Evolutionary conservation across 2,888 invertebrate species (phyloP).

Genomic region (Gasteruption jaculator): DNA sequence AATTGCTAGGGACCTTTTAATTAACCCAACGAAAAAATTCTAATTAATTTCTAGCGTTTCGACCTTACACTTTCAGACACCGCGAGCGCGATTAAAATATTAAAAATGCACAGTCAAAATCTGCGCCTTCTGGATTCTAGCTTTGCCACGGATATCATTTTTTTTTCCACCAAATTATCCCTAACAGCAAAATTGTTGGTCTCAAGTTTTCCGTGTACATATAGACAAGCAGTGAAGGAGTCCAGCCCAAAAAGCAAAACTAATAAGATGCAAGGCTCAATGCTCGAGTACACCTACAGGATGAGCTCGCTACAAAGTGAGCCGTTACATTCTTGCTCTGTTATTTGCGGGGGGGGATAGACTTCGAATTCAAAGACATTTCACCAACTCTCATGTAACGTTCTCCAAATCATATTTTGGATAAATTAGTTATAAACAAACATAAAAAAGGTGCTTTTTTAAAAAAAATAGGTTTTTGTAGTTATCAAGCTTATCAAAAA

Average conservation of each 20-base stretch:
- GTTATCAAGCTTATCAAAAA: background rate
- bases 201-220: too few species aligned
- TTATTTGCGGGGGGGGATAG: conserved; percentile 39
- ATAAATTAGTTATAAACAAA: too few species aligned
- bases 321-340: conserved; percentile 49
- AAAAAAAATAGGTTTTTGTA: background rate
- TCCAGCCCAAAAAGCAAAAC: conserved; percentile 53
- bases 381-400: conserved; percentile 24
- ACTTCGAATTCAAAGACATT: conserved; percentile 39
- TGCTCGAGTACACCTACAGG: conserved; percentile 51
- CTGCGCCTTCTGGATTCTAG: too few species aligned
- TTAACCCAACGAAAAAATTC: too few species aligned
- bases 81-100: too few species aligned
- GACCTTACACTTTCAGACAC: too few species aligned
- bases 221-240: conserved; percentile 52
- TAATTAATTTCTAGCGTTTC: too few species aligned
- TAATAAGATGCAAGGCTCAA: conserved; percentile 53
- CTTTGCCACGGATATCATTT: conserved; percentile 13
- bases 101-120: too few species aligned
- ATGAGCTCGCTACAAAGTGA: conserved; percentile 50
- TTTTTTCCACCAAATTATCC: conserved; percentile 45
- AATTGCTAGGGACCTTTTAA: too few species aligned
- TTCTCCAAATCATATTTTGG: background rate
- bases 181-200: too few species aligned
- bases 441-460: too few species aligned